These are phyloP conservation scores for Glaucidium brasilianum DNA, from an alignment of 2,113 vertebrate species.

Conservation along the genomic window DNA sequence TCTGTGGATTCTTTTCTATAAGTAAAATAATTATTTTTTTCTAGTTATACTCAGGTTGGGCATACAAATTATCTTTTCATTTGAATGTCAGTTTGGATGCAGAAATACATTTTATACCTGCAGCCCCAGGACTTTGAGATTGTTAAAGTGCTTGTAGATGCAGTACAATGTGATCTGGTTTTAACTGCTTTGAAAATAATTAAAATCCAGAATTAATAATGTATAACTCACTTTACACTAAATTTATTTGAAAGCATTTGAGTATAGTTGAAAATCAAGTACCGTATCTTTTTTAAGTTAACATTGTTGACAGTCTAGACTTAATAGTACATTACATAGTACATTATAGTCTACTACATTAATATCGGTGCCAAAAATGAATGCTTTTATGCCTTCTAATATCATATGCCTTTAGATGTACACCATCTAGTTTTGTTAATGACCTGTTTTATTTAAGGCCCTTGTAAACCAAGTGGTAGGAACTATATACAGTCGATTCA, in stretches of 20 bases:
- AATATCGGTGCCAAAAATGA: neutral
- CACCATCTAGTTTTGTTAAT: neutral
- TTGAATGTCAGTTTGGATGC: neutral
- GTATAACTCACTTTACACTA: neutral
- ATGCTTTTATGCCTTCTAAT: neutral
- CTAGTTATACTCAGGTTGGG: neutral
- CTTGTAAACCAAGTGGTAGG: conserved; percentile 73
- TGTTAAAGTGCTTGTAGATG: neutral
- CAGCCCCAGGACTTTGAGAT: neutral
- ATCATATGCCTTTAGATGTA: neutral
- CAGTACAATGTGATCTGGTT: neutral
- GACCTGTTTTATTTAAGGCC: conserved; percentile 45
- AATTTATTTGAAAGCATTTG: neutral
- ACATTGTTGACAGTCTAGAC: neutral
- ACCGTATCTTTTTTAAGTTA: neutral
- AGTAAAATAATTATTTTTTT: neutral
- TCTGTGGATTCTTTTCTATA: neutral
- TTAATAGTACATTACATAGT: neutral
- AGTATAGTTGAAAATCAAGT: neutral
- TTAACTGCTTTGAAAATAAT: neutral
- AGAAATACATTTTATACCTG: neutral
- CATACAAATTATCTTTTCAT: neutral
- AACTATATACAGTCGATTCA: conserved; percentile 47
- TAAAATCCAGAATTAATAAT: neutral
- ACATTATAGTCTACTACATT: neutral